phyloP scores from a whole-genome alignment of 1,140 invertebrate genomes.

The Lasaia peninsularis region DNA sequence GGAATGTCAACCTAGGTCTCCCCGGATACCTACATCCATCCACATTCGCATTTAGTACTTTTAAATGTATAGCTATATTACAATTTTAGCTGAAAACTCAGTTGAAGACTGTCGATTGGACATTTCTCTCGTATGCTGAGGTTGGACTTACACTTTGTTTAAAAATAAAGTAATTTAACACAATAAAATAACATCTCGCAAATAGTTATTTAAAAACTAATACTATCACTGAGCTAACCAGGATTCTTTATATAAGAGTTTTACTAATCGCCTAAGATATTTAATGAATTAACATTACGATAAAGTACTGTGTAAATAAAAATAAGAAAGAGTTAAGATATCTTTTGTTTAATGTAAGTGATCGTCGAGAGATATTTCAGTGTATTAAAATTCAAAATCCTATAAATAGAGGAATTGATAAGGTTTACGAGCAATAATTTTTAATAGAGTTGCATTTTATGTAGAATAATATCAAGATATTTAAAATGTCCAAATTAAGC shows the following conservation, averaged over 20 bases:
- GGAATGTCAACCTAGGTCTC: no score
- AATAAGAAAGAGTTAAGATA: background rate
- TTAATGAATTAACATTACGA: background rate
- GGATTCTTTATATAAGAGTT: background rate
- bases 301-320: background rate
- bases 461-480: background rate
- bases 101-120: no score
- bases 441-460: constrained; percentile 2
- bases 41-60: no score
- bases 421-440: constrained; percentile 3
- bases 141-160: no score
- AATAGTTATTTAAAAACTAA: background rate
- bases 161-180: no score
- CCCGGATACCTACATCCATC: no score
- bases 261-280: background rate
- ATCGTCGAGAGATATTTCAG: background rate
- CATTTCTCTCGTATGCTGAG: no score
- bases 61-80: no score
- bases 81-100: no score
- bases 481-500: background rate
- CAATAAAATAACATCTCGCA: background rate
- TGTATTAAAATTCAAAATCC: background rate
- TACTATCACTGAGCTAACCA: background rate
- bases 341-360: no score
- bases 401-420: background rate